Conservation (phyloP, 2,888 invertebrate genomes). For the Gryllus longicercus region DNA sequence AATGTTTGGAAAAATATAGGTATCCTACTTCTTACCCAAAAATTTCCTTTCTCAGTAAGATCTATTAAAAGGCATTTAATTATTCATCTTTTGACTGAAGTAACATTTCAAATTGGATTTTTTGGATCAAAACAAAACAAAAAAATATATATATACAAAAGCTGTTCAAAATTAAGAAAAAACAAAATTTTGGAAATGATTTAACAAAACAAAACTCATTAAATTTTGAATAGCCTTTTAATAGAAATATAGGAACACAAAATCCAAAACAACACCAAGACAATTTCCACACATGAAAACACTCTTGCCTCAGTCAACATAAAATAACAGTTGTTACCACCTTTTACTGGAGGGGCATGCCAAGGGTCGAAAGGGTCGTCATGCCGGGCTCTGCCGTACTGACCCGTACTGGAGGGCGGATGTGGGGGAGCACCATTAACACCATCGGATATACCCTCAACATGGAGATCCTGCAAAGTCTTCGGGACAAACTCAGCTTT, state of each 20-base stretch:
- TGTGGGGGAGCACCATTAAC: slow-evolving; percentile 63
- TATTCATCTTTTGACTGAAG: too few species aligned
- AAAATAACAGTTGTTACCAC: slow-evolving; percentile 19
- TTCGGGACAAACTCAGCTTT: slow-evolving; percentile 89
- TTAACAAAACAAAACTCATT: background rate
- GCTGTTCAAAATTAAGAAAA: too few species aligned
- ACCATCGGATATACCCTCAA: slow-evolving; percentile 65
- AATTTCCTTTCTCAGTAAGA: too few species aligned
- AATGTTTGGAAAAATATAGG: too few species aligned
- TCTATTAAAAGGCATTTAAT: too few species aligned
- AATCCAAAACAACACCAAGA: background rate
- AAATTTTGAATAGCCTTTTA: background rate
- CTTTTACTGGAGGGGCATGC: slow-evolving; percentile 32
- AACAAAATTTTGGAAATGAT: background rate
- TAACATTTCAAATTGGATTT: too few species aligned
- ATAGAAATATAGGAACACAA: background rate
- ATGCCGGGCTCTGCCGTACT: slow-evolving; percentile 36
- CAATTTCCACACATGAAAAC: background rate
- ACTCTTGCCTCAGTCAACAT: background rate
- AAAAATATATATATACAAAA: too few species aligned
- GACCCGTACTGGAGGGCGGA: slow-evolving; percentile 42
- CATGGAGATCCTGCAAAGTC: slow-evolving; percentile 80
- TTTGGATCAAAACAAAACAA: too few species aligned
- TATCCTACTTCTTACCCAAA: too few species aligned
- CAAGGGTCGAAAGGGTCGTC: slow-evolving; percentile 37